Conservation (phyloP, 2,797 vertebrate species). For the Linurgus olivaceus region DNA sequence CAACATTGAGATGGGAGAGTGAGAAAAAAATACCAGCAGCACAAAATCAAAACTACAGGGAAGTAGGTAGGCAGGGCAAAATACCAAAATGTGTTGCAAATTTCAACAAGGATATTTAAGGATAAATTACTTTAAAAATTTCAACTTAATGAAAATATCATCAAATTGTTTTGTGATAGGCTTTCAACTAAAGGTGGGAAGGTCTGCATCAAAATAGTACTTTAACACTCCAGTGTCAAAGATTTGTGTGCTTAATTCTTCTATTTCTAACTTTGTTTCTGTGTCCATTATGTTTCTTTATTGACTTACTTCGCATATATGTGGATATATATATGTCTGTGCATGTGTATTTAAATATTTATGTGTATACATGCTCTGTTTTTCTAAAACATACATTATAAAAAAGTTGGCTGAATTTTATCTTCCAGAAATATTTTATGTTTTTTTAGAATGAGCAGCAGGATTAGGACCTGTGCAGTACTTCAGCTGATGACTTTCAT, state of each 20-base stretch:
- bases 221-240: background rate
- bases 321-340: rapidly evolving
- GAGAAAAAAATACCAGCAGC: background rate
- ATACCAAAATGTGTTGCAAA: background rate
- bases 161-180: background rate
- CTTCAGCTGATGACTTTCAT: background rate
- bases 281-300: background rate
- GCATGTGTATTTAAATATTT: background rate
- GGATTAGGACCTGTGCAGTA: background rate
- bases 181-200: background rate
- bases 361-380: background rate
- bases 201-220: background rate
- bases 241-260: background rate
- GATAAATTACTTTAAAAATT: background rate
- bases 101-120: background rate
- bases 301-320: background rate
- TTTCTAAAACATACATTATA: background rate
- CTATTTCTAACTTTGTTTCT: background rate
- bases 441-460: background rate
- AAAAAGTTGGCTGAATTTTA: background rate
- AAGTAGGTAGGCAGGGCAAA: background rate
- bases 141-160: background rate
- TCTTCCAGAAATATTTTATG: background rate
- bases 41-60: background rate
- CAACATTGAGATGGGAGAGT: background rate